A percentile compares a stretch with the other conserved stretches of the same genome.
phyloP scores from a whole-genome alignment of 2,113 vertebrate genomes.

The Peucedramus taeniatus region DNA sequence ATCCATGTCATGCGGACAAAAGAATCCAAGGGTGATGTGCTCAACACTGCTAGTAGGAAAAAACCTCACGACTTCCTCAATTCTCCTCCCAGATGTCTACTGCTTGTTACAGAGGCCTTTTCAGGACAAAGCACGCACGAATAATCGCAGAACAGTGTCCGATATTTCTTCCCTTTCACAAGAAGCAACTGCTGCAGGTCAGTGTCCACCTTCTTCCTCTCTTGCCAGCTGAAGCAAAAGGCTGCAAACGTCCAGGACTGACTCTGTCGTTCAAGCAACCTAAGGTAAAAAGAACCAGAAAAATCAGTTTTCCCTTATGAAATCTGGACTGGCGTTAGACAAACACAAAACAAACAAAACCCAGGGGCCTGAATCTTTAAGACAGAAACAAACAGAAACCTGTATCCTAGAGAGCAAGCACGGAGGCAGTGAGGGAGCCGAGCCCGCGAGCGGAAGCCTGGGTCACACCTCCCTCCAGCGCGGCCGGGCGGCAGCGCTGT shows the following conservation, averaged over 20 bases:
- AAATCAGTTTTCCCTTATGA: not conserved
- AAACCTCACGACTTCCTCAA: not conserved
- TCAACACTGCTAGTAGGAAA: not conserved
- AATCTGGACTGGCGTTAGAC: not conserved
- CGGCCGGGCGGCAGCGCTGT: rapidly evolving
- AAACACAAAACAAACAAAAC: not conserved
- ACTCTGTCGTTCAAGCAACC: conserved; percentile 24
- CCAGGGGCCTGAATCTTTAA: too few relatives aligned
- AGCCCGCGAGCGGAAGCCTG: not conserved
- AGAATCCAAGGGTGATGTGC: not conserved
- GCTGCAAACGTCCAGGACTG: conserved; percentile 43
- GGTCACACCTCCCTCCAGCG: not conserved
- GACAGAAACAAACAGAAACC: not conserved
- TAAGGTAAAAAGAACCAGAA: not conserved
- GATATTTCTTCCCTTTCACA: not conserved
- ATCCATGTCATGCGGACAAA: conserved; percentile 46
- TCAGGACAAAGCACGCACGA: not conserved
- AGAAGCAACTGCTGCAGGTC: not conserved
- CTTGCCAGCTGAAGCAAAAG: not conserved
- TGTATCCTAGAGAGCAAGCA: not conserved
- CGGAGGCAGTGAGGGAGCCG: rapidly evolving
- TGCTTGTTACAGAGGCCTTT: conserved; percentile 15
- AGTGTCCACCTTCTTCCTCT: not conserved
- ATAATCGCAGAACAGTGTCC: conserved; percentile 17
- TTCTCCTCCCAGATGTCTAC: conserved; percentile 3